Percentiles rank a stretch among this genome's conserved stretches.
These are phyloP conservation scores for Acanthosepion lycidas DNA, from an alignment of 2,888 invertebrate species.

Conservation along the genomic window DNA sequence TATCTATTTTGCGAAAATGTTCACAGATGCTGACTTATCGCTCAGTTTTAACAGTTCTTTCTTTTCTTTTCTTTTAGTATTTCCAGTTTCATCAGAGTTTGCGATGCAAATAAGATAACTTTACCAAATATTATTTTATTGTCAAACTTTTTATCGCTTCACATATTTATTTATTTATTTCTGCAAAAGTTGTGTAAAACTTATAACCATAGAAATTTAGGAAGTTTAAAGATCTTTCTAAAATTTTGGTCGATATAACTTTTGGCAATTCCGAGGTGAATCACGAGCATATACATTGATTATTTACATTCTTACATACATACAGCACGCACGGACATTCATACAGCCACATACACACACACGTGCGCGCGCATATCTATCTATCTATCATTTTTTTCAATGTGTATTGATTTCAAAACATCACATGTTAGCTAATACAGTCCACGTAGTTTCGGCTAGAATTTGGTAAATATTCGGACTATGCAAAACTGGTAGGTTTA, in stretches of 20 bases:
- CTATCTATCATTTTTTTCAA: not conserved
- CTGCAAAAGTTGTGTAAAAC: no score
- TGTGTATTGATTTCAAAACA: not conserved
- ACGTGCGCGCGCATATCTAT: not conserved
- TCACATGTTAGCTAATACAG: not conserved
- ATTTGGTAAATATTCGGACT: slow-evolving; percentile 33
- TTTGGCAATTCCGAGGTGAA: not conserved
- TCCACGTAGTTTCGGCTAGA: not conserved
- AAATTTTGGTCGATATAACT: not conserved
- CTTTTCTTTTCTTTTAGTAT: no score
- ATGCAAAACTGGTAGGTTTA: not conserved
- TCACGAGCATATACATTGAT: not conserved
- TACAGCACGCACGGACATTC: not conserved
- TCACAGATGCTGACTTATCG: no score
- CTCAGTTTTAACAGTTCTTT: no score
- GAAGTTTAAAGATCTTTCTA: not conserved
- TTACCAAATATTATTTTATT: no score
- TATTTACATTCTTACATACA: not conserved
- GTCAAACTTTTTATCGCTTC: no score
- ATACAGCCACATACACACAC: not conserved
- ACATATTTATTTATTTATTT: no score
- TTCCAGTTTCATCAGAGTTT: no score
- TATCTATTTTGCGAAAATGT: no score
- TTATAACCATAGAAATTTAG: not conserved
- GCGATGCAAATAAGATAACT: no score